These are phyloP conservation scores for Bothrops alternatus DNA, from an alignment of 2,797 vertebrate species.

Conservation along the genomic window DNA sequence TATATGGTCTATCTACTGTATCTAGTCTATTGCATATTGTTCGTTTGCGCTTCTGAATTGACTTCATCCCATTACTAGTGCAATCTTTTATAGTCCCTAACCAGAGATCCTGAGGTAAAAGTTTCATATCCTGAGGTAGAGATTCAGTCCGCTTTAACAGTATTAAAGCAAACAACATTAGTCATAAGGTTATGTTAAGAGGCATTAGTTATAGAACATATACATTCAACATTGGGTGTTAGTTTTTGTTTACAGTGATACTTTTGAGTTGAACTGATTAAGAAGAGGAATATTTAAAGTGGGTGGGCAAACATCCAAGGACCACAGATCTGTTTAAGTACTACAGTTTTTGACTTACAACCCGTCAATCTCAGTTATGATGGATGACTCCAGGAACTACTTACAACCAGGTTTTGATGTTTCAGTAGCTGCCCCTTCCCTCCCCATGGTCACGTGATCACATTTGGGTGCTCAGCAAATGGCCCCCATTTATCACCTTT, in stretches of 20 bases:
- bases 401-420: neutral
- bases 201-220: too few relatives aligned
- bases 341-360: neutral
- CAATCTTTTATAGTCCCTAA: too few relatives aligned
- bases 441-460: neutral
- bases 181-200: too few relatives aligned
- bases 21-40: too few relatives aligned
- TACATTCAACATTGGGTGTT: too few relatives aligned
- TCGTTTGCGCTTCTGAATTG: too few relatives aligned
- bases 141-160: too few relatives aligned
- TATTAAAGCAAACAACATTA: too few relatives aligned
- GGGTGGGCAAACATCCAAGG: neutral
- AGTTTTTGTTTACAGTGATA: conserved; percentile 23
- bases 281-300: neutral
- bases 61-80: too few relatives aligned
- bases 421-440: neutral
- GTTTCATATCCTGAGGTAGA: too few relatives aligned
- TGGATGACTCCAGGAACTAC: neutral
- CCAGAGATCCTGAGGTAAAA: too few relatives aligned
- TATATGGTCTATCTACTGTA: too few relatives aligned
- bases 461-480: neutral
- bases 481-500: neutral
- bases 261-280: conserved; percentile 40
- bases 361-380: neutral
- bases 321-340: neutral